Conservation (phyloP, 2,797 vertebrate species). For the Sebastes kiyomatsui region DNA sequence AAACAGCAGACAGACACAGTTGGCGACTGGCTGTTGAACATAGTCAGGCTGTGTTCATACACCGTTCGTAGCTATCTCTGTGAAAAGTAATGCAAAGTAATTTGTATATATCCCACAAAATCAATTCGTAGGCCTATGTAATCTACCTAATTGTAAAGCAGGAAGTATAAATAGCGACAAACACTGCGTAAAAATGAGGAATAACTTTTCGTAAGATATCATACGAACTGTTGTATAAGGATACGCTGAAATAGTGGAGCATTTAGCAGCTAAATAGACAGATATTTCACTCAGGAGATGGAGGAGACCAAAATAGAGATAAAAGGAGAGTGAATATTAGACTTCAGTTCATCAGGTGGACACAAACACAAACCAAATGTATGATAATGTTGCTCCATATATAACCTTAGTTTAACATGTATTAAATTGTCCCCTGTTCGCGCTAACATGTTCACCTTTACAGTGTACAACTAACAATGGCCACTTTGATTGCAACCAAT, state of each 20-base stretch:
- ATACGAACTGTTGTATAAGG: not conserved
- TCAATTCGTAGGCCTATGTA: too few species aligned
- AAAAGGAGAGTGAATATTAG: not conserved
- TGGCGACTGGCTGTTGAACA: not conserved
- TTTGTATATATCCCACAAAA: too few species aligned
- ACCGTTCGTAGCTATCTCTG: accelerated
- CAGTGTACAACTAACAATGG: not conserved
- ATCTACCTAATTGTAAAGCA: accelerated
- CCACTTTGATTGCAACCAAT: not conserved
- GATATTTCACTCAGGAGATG: not conserved
- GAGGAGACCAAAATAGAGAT: not conserved
- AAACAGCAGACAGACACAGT: not conserved
- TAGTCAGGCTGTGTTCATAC: not conserved
- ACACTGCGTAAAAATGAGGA: not conserved
- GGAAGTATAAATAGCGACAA: too few species aligned
- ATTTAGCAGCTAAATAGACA: not conserved
- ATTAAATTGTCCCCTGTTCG: not conserved
- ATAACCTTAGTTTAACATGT: not conserved
- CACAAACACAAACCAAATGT: not conserved
- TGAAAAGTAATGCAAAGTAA: too few species aligned
- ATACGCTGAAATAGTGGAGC: not conserved
- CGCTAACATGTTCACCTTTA: not conserved
- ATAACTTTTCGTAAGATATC: not conserved
- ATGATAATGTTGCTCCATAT: not conserved
- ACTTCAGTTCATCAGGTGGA: not conserved